A percentile compares a stretch with the other conserved stretches of the same genome.
These are phyloP conservation scores for Anaspis maculata DNA, from an alignment of 2,888 invertebrate genomes.

Conservation along the genomic window DNA sequence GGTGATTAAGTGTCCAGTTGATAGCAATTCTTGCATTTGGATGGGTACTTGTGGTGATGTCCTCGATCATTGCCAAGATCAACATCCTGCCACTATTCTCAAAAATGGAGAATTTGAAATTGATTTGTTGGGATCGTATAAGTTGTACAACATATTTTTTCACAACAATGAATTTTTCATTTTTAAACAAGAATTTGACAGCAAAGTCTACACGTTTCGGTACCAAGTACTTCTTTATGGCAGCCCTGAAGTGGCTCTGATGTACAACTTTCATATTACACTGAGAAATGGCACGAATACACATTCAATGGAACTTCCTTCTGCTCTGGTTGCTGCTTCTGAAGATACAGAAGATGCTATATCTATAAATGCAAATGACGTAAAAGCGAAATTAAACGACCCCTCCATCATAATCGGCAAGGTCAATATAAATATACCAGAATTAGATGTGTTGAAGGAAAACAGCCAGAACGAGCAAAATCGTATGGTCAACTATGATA, in stretches of 20 bases:
- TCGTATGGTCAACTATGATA: too few relatives aligned
- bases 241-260: too few relatives aligned
- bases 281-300: too few relatives aligned
- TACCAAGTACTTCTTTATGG: too few relatives aligned
- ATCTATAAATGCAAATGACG: constrained; percentile 12
- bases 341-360: constrained; percentile 17
- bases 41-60: constrained; percentile 24
- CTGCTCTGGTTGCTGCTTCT: constrained; percentile 2
- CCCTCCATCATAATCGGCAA: constrained; percentile 21
- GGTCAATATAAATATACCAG: too few relatives aligned
- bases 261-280: too few relatives aligned
- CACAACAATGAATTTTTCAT: constrained; percentile 27
- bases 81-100: constrained; percentile 27
- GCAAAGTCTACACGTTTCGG: constrained; percentile 16
- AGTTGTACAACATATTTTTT: constrained; percentile 27
- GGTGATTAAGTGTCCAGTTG: constrained; percentile 20
- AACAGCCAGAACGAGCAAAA: too few relatives aligned
- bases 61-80: constrained; percentile 27
- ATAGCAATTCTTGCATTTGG: constrained; percentile 27
- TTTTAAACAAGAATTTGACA: constrained; percentile 24
- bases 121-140: constrained; percentile 29
- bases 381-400: constrained; percentile 19
- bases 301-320: constrained; percentile 2
- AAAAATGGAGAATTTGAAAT: constrained; percentile 28
- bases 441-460: too few relatives aligned